Percentiles rank a stretch among this genome's conserved stretches.
These are phyloP conservation scores for Dasyprocta punctata DNA, from an alignment of 2,113 vertebrate genomes.

Conservation along the genomic window DNA sequence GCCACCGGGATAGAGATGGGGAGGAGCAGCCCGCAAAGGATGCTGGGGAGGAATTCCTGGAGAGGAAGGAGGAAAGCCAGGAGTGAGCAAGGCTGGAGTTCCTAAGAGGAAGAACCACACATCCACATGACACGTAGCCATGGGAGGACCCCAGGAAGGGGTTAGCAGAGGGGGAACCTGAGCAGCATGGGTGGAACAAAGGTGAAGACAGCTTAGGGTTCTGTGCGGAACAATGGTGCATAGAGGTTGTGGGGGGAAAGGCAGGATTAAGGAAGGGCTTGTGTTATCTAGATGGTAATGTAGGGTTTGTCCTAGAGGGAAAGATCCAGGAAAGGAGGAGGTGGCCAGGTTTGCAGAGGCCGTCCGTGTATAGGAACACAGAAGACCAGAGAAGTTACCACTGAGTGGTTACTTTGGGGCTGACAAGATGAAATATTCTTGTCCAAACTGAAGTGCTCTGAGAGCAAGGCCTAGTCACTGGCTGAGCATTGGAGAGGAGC, in stretches of 20 bases:
- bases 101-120: background rate
- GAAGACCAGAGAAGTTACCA: background rate
- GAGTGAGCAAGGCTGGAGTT: background rate
- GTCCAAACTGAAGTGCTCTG: background rate
- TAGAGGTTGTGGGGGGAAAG: background rate
- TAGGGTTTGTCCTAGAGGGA: background rate
- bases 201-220: background rate
- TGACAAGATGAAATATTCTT: background rate
- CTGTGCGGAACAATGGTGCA: background rate
- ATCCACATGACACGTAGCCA: background rate
- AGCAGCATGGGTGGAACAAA: fast-evolving
- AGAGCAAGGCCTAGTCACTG: fast-evolving
- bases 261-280: background rate
- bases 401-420: background rate
- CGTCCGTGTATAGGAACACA: background rate
- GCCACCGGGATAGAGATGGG: background rate
- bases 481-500: background rate
- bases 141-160: background rate
- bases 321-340: background rate
- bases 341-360: too few species aligned
- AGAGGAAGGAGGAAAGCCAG: background rate
- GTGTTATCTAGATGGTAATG: too few species aligned
- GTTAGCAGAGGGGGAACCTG: background rate
- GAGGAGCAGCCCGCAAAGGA: background rate
- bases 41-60: background rate